These are phyloP conservation scores for Argyrosomus regius DNA, from an alignment of 2,797 vertebrate species.

Conservation along the genomic window DNA sequence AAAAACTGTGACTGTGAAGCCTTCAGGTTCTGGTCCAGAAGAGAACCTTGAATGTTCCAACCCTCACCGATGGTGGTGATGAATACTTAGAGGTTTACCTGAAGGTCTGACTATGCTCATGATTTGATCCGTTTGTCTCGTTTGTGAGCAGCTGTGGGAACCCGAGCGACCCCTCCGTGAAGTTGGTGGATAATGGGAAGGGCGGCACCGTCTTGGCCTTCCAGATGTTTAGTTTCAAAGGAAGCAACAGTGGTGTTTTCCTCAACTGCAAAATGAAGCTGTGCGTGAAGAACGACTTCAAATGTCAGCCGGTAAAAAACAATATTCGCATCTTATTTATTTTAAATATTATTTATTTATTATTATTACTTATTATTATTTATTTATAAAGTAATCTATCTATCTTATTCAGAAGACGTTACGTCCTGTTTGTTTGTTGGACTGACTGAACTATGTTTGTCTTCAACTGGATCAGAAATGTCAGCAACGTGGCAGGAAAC, in stretches of 20 bases:
- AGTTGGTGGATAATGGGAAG: background rate
- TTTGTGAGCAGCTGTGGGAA: constrained; percentile 15
- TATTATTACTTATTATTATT: too few species aligned
- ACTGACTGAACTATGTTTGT: background rate
- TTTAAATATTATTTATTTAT: too few species aligned
- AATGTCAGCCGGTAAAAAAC: background rate
- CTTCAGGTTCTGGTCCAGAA: too few species aligned
- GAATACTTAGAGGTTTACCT: too few species aligned
- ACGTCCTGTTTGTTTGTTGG: too few species aligned
- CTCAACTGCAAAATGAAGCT: constrained; percentile 6
- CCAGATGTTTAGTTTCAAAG: constrained; percentile 17
- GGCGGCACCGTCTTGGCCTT: background rate
- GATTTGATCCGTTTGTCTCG: background rate
- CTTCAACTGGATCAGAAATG: background rate
- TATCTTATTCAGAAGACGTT: too few species aligned
- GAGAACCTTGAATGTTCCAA: too few species aligned
- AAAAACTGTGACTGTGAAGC: too few species aligned
- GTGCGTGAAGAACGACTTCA: background rate
- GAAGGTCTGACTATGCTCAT: background rate
- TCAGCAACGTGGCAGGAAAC: too few species aligned
- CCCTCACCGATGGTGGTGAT: too few species aligned
- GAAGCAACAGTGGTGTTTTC: background rate
- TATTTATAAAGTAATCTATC: too few species aligned
- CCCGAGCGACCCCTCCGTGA: background rate
- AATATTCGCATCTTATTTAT: too few species aligned